Evolutionary conservation across 2,888 invertebrate species (phyloP), one percentile per base, ranked within the genome.

Genomic region (Hedychridium roseum): DNA sequence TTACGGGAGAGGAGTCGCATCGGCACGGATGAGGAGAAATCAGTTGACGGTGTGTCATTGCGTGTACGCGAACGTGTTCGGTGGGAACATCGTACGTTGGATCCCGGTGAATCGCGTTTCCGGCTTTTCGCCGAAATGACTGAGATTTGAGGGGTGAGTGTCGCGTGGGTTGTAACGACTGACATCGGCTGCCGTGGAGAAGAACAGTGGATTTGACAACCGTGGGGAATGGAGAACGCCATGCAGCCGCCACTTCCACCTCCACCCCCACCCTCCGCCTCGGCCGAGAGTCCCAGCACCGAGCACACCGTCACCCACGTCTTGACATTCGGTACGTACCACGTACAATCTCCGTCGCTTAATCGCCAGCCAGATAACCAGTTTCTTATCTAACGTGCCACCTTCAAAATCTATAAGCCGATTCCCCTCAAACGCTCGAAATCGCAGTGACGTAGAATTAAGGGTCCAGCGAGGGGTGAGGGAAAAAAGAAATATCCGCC

Each of bases 221-320:
- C 23, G 5, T 37, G 42, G 44, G 54, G 43, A 38, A 80, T 53
- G 80, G 79, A 71, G 74, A 73, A 60, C 54, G 43, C 48, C 54
- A 66, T 68, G 62, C 71, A 64, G 49, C 68, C 67, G 38, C 66
- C 62, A 40, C 61, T 57, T 43, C 61, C 59, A 43, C 64, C 58
- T 7, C 62, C 63, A 35, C 53, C 60, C 16, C 56, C 62, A 43
- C 51, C 56, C 17, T 36, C 21, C 14, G 50, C 43, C 39, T 43
- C 46, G 36, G 46, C 41, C 32, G 41, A 34, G 44, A 59, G 47
- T 36, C 50, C 48, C 51, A 58, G 49, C 49, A 53, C 49, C 31
- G 71, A 70, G 47, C 67, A 67, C 68, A 83, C 83, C 70, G 81
- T 84, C 76, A 84, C 82, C 50, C 84, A 83, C 72, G 80, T 82